Evolutionary conservation across 1,140 invertebrate genomes (phyloP), one percentile per base, ranked within the genome.

Genomic region (Sarcophaga bullata): DNA sequence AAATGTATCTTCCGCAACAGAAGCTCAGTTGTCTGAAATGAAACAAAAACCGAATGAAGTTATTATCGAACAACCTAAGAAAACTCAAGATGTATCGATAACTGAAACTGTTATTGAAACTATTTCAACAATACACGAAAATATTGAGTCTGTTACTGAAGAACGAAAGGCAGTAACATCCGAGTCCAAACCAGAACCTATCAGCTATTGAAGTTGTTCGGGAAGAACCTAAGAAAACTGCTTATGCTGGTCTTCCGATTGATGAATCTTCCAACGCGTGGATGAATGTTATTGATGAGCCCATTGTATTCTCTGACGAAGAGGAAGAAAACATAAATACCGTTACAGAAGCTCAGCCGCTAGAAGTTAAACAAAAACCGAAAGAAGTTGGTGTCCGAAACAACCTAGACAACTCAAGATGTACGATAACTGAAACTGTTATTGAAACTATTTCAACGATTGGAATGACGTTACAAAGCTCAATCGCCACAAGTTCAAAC

Each of bases 221-320:
- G 2, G 82, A 62, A 58, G 80, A 80, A 80, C 58, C 52, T 11
- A 82, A 84, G 81, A 90, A 88, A 82, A 75, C 85, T 72, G 84
- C 86, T 10, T 91, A 91, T 84, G 90, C 90, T 82, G 90, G 89
- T 46, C 85, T 91, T 52, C 91, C 91, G 47, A 90, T 92, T 49
- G 91, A 93, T 82, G 87, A 91, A 83, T 87, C 91, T 4, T 80
- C 90, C 17, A 91, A 90, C 82, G 85, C 90, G 15, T 93, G 91
- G 90, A 91, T 93, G 88, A 88, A 90, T 86, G 89, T 92, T 73
- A 83, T 92, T 50, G 92, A 92, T 85, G 91, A 92, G 85, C 90
- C 91, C 78, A 91, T 92, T 81, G 86, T 86, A 17, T 90, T 91
- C 80, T 89, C 90, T 11, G 90, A 91, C 80, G 90, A 91, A 37